These are phyloP conservation scores for Rhodinocichla rosea DNA, from an alignment of 2,113 vertebrate species.

Conservation along the genomic window DNA sequence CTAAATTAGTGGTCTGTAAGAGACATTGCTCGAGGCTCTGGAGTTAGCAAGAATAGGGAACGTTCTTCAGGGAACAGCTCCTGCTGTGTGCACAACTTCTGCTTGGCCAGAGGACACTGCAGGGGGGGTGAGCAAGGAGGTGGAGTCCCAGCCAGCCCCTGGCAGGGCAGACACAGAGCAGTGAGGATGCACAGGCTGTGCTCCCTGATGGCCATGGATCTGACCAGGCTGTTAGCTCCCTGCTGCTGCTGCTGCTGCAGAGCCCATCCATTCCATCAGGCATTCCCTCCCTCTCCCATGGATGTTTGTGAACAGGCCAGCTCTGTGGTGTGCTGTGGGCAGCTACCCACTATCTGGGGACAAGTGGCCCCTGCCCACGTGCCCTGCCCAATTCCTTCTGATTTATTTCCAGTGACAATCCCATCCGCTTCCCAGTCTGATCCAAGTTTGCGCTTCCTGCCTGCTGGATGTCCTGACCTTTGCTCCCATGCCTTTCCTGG, in stretches of 20 bases:
- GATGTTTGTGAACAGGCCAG: neutral
- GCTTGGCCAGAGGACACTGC: neutral
- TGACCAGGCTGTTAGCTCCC: neutral
- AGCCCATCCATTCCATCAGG: neutral
- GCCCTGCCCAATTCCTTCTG: neutral
- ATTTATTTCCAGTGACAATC: neutral
- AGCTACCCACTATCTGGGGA: neutral
- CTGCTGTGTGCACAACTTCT: neutral
- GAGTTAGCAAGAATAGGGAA: neutral
- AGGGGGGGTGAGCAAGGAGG: neutral
- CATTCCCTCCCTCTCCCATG: neutral
- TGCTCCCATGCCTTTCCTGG: neutral
- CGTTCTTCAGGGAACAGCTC: neutral
- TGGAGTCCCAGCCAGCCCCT: neutral
- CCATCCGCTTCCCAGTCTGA: neutral
- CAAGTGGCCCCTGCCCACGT: neutral
- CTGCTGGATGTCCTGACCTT: neutral
- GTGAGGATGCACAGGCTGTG: neutral
- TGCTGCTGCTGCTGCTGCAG: neutral
- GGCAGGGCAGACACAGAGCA: neutral
- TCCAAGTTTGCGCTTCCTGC: neutral
- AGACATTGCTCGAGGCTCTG: neutral
- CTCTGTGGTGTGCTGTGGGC: neutral
- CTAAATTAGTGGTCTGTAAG: conserved; percentile 37
- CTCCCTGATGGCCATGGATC: neutral